Conservation (phyloP, 1,140 invertebrate genomes). For the Hyposmocoma kahamanoa region DNA sequence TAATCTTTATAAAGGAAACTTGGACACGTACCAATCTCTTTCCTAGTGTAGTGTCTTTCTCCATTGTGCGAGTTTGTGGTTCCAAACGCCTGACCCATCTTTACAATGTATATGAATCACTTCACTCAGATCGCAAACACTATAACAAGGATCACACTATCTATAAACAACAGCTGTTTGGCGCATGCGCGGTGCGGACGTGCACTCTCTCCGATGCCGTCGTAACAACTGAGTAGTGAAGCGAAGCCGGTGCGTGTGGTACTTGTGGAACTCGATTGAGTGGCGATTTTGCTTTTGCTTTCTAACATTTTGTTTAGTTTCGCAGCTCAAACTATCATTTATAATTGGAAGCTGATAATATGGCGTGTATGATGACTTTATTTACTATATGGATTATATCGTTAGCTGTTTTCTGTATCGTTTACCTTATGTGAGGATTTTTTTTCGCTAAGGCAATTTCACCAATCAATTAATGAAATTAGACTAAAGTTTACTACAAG, state of each 20-base stretch:
- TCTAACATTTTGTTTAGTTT: too few relatives aligned
- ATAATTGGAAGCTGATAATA: too few relatives aligned
- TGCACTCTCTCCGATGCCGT: constrained; percentile 24
- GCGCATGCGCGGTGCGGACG: constrained; percentile 37
- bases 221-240: neutral
- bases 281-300: constrained; percentile 11
- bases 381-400: too few relatives aligned
- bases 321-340: too few relatives aligned
- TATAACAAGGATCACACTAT: constrained; percentile 16
- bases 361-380: too few relatives aligned
- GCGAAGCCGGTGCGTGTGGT: too few relatives aligned
- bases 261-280: constrained; percentile 31
- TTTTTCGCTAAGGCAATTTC: too few relatives aligned
- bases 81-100: constrained; percentile 60
- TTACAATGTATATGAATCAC: constrained; percentile 23
- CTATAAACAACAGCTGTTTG: constrained; percentile 39
- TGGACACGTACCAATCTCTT: constrained; percentile 52
- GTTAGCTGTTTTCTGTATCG: too few relatives aligned
- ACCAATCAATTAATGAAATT: too few relatives aligned
- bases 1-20: too few relatives aligned
- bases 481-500: too few relatives aligned
- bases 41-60: constrained; percentile 49
- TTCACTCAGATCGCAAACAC: constrained; percentile 27
- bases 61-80: constrained; percentile 52
- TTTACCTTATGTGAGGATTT: too few relatives aligned